Percentiles rank a stretch among this genome's conserved stretches.
Conservation (phyloP, 2,888 invertebrate genomes). For the Melanotus villosus region DNA sequence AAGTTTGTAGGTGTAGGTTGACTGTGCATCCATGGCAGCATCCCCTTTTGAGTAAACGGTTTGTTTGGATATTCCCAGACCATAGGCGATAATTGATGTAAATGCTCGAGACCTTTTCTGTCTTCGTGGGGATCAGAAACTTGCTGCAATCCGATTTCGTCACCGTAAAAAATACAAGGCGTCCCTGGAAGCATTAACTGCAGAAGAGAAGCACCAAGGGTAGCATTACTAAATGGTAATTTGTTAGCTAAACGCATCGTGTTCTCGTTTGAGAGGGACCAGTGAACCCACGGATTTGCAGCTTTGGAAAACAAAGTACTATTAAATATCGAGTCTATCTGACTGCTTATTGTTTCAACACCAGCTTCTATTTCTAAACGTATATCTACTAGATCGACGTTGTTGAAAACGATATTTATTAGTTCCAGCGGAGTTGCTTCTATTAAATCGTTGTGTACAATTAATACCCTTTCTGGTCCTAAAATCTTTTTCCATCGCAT, state of each 20-base stretch:
- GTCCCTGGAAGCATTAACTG: constrained; percentile 90
- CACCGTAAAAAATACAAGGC: constrained; percentile 91
- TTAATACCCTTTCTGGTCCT: constrained; percentile 76
- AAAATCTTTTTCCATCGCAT: constrained; percentile 79
- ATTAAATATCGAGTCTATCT: constrained; percentile 72
- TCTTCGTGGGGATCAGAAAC: constrained; percentile 73
- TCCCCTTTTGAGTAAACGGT: constrained; percentile 69
- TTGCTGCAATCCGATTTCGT: constrained; percentile 85
- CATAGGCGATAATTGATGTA: constrained; percentile 82
- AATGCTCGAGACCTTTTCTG: constrained; percentile 73
- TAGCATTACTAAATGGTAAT: constrained; percentile 73
- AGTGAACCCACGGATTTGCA: constrained; percentile 83
- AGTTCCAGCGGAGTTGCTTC: constrained; percentile 68
- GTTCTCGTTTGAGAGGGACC: constrained; percentile 81
- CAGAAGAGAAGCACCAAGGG: constrained; percentile 79
- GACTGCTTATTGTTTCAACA: constrained; percentile 72
- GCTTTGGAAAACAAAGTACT: constrained; percentile 74
- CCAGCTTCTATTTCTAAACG: constrained; percentile 75
- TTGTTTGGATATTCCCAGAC: constrained; percentile 70
- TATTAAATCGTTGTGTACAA: constrained; percentile 75
- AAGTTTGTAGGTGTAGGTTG: constrained; percentile 70
- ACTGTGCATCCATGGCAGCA: constrained; percentile 78
- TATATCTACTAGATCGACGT: constrained; percentile 82
- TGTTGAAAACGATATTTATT: constrained; percentile 75
- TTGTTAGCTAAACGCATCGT: constrained; percentile 74